A percentile compares a stretch with the other conserved stretches of the same genome.
These are phyloP conservation scores for Cremastobaeus sp. DNA, from an alignment of 2,888 invertebrate species.

Conservation along the genomic window DNA sequence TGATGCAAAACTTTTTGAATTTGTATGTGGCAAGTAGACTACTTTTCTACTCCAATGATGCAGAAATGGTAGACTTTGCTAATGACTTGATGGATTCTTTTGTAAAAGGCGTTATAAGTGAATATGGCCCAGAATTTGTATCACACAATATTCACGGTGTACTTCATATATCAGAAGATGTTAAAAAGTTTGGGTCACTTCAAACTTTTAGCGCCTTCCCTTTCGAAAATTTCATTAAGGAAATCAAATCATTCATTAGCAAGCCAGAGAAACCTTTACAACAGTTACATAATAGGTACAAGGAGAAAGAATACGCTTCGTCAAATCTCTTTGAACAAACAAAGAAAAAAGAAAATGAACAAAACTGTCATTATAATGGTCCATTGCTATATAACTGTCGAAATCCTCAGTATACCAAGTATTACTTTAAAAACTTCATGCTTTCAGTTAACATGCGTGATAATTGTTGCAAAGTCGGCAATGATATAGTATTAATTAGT, in stretches of 20 bases:
- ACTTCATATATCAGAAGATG: not conserved
- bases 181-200: constrained; percentile 8
- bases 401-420: constrained; percentile 17
- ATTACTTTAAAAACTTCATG: not conserved
- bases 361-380: not conserved
- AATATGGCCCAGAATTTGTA: not conserved
- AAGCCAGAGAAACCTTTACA: constrained; percentile 14
- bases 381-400: not conserved
- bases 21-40: constrained; percentile 4
- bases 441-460: not conserved
- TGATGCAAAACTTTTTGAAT: constrained; percentile 6
- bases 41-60: not conserved
- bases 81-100: not conserved
- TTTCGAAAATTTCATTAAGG: constrained; percentile 8
- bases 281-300: not conserved
- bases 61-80: not conserved
- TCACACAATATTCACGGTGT: constrained; percentile 10
- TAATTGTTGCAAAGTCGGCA: constrained; percentile 5
- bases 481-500: constrained; percentile 1
- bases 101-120: not conserved
- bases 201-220: constrained; percentile 10
- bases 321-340: not conserved
- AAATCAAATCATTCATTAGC: not conserved
- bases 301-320: not conserved
- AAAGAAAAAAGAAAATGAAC: not conserved